These are phyloP conservation scores for Thecophora atra DNA, from an alignment of 2,888 invertebrate species.

Conservation along the genomic window DNA sequence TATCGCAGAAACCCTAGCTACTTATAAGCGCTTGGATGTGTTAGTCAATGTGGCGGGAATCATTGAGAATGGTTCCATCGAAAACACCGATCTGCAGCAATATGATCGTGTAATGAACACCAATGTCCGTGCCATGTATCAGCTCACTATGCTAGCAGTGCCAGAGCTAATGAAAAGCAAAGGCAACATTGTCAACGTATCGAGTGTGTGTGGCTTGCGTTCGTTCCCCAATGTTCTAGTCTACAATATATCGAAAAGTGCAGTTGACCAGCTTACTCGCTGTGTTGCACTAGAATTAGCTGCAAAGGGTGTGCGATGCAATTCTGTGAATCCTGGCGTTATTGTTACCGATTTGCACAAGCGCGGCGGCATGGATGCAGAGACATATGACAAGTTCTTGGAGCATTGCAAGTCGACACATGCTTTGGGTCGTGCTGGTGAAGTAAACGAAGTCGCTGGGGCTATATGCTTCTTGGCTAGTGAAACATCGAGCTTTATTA, in stretches of 20 bases:
- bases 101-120: slow-evolving; percentile 89
- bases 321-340: slow-evolving; percentile 91
- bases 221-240: slow-evolving; percentile 89
- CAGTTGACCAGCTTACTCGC: slow-evolving; percentile 92
- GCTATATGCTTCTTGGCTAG: slow-evolving; percentile 91
- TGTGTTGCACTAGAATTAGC: slow-evolving; percentile 90
- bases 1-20: slow-evolving; percentile 76
- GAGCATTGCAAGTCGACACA: slow-evolving; percentile 87
- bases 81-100: slow-evolving; percentile 83
- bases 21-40: slow-evolving; percentile 80
- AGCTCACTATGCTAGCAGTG: slow-evolving; percentile 84
- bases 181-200: slow-evolving; percentile 93
- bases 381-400: slow-evolving; percentile 83
- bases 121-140: slow-evolving; percentile 84
- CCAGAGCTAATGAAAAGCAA: slow-evolving; percentile 84
- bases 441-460: slow-evolving; percentile 84
- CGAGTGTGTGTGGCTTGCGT: slow-evolving; percentile 89
- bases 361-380: slow-evolving; percentile 82
- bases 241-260: slow-evolving; percentile 92
- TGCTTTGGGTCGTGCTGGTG: slow-evolving; percentile 86
- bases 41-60: slow-evolving; percentile 90
- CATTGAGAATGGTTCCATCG: slow-evolving; percentile 83
- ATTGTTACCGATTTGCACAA: slow-evolving; percentile 87
- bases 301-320: slow-evolving; percentile 83
- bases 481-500: slow-evolving; percentile 85